Base-by-base conservation (phyloP, 1,140 invertebrate species). In the Teleopsis dalmanni region DNA sequence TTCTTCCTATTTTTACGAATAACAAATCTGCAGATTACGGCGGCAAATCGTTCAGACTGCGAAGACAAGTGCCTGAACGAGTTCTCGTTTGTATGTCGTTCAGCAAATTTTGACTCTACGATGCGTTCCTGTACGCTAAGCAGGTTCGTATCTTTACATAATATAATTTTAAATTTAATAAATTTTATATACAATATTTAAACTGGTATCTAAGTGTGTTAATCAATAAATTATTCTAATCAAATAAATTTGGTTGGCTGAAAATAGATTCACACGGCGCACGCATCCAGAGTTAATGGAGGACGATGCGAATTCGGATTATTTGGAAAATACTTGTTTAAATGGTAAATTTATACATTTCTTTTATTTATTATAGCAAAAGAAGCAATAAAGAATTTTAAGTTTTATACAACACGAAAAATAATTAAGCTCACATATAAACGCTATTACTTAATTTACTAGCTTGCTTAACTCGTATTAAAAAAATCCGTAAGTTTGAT, bases 1-100 rank as follows among this genome's bases (percentile, higher is more conserved):
- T 50, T 18, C 26, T 26, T 21, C 4, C 21, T 23, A 16, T 23
- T 40, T 34, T 49, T 25, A 16, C 37, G 13, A 23, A 27, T 36
- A 26, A 36, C 33, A 23, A 16, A 35, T 47, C 40, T 21, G 7
- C 42, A 63, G 61, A 77, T 85, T 26, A 83, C 84, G 37, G 82
- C 86, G 0, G 76, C 82, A 2, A 92, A 93, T 69, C 76, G 88
- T 44, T 91, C 84, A 3, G 88, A 92, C 57, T 94, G 91, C 56
- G 88, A 93, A 70, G 88, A 93, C 59, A 88, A 88, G 58, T 94
- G 90, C 63, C 70, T 93, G 34, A 89, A 88, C 57, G 90, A 93
- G 67, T 91, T 89, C 58, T 86, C 80, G 43, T 89, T 91, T 57
- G 83, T 90, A 2, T 94, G 90, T 60, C 81, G 90, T 22, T 91